A percentile compares a stretch with the other conserved stretches of the same genome.
Conservation (phyloP, 2,888 invertebrate genomes). For the Hymenopus coronatus region DNA sequence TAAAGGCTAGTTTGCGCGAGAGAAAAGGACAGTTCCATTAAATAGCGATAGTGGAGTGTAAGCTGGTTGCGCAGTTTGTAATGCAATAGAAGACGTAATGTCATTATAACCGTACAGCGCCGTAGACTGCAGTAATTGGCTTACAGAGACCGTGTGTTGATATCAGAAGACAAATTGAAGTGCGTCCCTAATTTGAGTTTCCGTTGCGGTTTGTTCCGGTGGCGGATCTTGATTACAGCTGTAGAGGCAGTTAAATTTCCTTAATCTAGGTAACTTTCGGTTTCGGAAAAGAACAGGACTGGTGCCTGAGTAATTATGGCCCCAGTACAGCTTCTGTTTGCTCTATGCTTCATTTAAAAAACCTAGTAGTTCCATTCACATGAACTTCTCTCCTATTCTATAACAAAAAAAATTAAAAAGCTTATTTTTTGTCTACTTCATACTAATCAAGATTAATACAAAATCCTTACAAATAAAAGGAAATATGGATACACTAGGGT, state of each 20-base stretch:
- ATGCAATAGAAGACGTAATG: not conserved
- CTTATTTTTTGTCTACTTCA: too few relatives aligned
- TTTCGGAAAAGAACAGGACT: not conserved
- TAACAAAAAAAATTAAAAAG: too few relatives aligned
- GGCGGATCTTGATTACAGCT: not conserved
- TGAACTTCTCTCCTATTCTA: too few relatives aligned
- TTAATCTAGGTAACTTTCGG: not conserved
- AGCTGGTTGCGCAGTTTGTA: not conserved
- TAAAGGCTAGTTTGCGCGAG: not conserved
- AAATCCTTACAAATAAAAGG: too few relatives aligned
- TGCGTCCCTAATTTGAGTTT: not conserved
- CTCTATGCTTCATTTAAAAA: too few relatives aligned
- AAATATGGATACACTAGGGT: too few relatives aligned
- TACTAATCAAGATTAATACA: too few relatives aligned
- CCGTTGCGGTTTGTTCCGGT: not conserved
- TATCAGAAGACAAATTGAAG: not conserved
- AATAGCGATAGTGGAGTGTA: not conserved
- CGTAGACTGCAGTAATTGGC: not conserved
- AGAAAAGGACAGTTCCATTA: not conserved
- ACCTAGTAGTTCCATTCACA: too few relatives aligned
- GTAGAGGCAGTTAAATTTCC: not conserved
- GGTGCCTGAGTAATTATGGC: too few relatives aligned
- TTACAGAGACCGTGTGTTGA: not conserved
- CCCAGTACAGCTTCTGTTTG: too few relatives aligned
- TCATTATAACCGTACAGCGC: not conserved